Evolutionary conservation across 1,140 invertebrate genomes (phyloP), one percentile per base, ranked within the genome.

Genomic region (Sycophaga agraensis): DNA sequence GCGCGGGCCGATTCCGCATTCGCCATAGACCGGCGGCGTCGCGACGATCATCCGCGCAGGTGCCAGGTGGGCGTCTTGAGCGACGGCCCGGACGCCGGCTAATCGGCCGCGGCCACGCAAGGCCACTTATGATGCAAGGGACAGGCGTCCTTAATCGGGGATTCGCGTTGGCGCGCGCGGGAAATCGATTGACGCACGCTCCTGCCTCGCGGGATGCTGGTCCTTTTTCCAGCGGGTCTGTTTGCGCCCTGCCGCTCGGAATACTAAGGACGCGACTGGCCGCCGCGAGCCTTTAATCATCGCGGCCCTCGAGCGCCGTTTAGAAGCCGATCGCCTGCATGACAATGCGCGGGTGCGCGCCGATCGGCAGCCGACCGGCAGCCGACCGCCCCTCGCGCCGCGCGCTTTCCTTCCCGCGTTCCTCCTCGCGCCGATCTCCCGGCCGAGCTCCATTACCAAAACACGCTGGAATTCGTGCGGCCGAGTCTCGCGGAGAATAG

Each of bases 141-240:
- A 28, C 26, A n/a, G n/a, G 35, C 37, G 3, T 43, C 31, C 57
- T 42, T 43, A 59, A 50, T 51, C 26, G 48, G 42, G 34, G 34
- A 58, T 48, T 49, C 55, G 42, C n/a, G n/a, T 31, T 42, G 19
- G 37, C n/a, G 51, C 39, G 43, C 45, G 45, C 55, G 56, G 43
- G 40, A 58, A 58, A 58, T 28, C 43, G 34, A 35, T 57, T n/a
- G n/a, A n/a, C n/a, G n/a, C n/a, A n/a, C 22, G 43, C 28, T n/a
- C 11, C 34, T 49, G 40, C 35, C 28, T 48, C 26, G 24, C n/a
- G n/a, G 21, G 42, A 45, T 24, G 19, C 24, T 45, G n/a, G 12
- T 24, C 19, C 4, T 24, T 24, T 45, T 42, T 19, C 9, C 39
- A n/a, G n/a, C n/a, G n/a, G n/a, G n/a, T n/a, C n/a, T n/a, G n/a